Conservation (phyloP, 2,797 vertebrate genomes). For the Poeciliopsis infans region DNA sequence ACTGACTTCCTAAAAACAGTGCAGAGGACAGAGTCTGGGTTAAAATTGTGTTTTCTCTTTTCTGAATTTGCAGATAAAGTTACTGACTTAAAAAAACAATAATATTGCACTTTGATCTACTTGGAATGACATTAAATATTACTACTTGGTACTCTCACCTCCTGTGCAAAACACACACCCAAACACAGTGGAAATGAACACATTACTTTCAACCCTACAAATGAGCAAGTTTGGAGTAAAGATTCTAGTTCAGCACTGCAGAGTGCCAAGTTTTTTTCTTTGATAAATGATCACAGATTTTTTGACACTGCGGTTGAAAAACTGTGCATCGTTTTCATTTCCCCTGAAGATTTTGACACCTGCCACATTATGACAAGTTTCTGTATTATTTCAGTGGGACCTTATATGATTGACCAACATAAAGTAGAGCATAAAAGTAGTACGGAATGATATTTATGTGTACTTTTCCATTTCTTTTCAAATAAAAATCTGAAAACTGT, state of each 20-base stretch:
- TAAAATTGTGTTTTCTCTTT: conserved; percentile 16
- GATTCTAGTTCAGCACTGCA: conserved; percentile 1
- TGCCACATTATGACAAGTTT: neutral
- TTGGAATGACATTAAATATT: neutral
- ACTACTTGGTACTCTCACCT: neutral
- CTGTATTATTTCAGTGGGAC: neutral
- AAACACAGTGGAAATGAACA: neutral
- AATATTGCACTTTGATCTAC: neutral
- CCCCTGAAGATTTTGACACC: neutral
- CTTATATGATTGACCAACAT: neutral
- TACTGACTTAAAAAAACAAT: conserved; percentile 6
- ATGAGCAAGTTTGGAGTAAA: neutral
- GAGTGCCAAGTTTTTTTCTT: conserved; percentile 14
- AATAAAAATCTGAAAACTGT: neutral
- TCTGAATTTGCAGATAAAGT: neutral
- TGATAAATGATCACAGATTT: neutral
- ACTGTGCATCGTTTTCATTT: neutral
- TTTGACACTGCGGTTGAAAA: conserved; percentile 19
- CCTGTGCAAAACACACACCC: neutral
- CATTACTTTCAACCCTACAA: neutral
- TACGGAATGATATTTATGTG: neutral
- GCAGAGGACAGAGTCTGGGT: conserved; percentile 10
- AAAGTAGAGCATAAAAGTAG: neutral
- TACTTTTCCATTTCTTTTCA: neutral
- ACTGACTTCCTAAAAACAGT: conserved; percentile 49